Conservation (phyloP, 2,113 vertebrate genomes). For the Phyllopteryx taeniolatus region DNA sequence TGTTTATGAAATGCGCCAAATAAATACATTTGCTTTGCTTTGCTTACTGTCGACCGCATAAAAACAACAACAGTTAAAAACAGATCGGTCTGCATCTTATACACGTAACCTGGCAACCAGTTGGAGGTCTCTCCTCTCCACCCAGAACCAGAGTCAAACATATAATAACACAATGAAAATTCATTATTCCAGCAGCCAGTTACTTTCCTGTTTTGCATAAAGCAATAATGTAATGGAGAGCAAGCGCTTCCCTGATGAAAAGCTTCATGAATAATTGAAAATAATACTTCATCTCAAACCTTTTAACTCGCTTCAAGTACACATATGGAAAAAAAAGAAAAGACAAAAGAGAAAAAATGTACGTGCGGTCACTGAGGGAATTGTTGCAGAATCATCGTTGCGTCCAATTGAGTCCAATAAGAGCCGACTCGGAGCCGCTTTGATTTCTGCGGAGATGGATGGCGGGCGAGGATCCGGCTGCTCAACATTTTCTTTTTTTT, state of each 20-base stretch:
- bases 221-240: constrained; percentile 64
- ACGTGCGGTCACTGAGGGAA: constrained; percentile 53
- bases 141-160: no score
- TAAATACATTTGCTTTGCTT: no score
- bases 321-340: constrained; percentile 16
- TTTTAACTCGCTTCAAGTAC: constrained; percentile 55
- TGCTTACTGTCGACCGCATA: no score
- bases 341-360: constrained; percentile 33
- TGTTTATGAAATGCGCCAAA: no score
- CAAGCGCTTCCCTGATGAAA: constrained; percentile 58
- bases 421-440: constrained; percentile 30
- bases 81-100: no score
- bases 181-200: constrained; percentile 27
- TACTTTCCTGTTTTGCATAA: constrained; percentile 60
- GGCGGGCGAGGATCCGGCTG: background rate
- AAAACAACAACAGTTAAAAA: no score
- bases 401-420: constrained; percentile 52
- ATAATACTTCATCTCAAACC: constrained; percentile 51
- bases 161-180: no score
- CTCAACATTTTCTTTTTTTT: no score
- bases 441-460: constrained; percentile 48
- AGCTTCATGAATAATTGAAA: constrained; percentile 61
- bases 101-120: no score
- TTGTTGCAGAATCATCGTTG: constrained; percentile 56
- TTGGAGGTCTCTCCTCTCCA: no score